Conservation (phyloP, 2,113 vertebrate genomes). For the Drymodes brunneopygia region DNA sequence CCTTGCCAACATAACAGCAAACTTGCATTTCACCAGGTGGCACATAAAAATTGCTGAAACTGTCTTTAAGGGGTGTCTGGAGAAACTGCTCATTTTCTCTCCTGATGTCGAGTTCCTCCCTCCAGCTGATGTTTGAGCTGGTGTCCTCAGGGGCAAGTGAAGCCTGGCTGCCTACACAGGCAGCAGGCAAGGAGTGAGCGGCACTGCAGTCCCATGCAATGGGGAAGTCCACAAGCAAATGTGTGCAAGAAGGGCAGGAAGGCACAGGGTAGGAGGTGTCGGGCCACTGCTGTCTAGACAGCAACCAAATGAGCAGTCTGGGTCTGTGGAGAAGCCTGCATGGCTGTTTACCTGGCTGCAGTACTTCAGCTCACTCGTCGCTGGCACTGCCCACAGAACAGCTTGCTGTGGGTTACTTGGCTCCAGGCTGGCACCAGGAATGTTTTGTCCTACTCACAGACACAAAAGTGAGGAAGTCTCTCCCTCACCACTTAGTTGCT, state of each 20-base stretch:
- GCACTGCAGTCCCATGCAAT: accelerated
- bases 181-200: not conserved
- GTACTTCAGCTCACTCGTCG: not conserved
- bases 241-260: not conserved
- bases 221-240: not conserved
- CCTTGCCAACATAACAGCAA: not conserved
- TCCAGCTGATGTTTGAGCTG: not conserved
- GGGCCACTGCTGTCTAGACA: not conserved
- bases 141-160: not conserved
- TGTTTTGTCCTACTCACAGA: not conserved
- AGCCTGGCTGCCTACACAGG: not conserved
- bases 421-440: not conserved
- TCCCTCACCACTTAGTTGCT: not conserved
- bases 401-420: not conserved
- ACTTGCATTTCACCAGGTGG: not conserved
- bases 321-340: accelerated
- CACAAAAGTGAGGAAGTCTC: not conserved
- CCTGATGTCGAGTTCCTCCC: not conserved
- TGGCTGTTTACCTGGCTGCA: not conserved
- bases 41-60: not conserved
- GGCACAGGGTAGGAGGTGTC: not conserved
- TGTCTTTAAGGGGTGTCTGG: not conserved
- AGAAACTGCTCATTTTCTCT: not conserved
- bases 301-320: slow-evolving; percentile 43
- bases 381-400: not conserved